phyloP scores from a whole-genome alignment of 2,888 invertebrate species.

The Aporophyla nigra region DNA sequence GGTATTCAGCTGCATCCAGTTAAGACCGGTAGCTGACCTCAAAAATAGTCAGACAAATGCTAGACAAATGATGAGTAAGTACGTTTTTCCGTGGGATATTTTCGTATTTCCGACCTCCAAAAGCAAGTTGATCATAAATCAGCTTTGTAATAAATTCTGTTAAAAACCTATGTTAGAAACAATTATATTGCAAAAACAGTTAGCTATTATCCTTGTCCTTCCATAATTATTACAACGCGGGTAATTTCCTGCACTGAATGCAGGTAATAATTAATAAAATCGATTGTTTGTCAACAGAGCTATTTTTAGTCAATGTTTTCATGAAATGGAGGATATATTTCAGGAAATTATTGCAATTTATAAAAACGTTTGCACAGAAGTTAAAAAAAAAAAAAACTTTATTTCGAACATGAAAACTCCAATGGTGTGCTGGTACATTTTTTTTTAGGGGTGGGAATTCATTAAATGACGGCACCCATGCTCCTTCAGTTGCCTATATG shows the following conservation, averaged over 20 bases:
- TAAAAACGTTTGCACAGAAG: neutral
- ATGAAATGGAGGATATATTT: constrained; percentile 30
- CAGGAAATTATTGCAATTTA: constrained; percentile 6
- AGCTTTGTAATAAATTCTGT: neutral
- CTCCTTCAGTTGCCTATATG: too few species aligned
- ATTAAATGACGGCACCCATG: too few species aligned
- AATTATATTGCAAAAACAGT: constrained; percentile 24
- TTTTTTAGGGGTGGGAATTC: too few species aligned
- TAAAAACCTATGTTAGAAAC: constrained; percentile 20
- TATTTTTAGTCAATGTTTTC: constrained; percentile 37
- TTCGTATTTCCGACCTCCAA: too few species aligned
- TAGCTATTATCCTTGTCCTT: constrained; percentile 35
- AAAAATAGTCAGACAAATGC: too few species aligned
- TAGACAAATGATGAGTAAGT: too few species aligned
- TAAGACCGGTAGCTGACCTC: too few species aligned
- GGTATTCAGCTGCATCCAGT: too few species aligned
- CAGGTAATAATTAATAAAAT: constrained; percentile 37
- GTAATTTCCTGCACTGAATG: constrained; percentile 27
- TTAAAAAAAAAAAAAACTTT: too few species aligned
- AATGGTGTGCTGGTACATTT: too few species aligned
- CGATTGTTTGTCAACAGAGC: constrained; percentile 38
- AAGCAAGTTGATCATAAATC: neutral
- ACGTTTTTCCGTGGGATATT: too few species aligned
- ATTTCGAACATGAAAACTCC: too few species aligned
- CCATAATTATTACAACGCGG: constrained; percentile 14